Conservation (phyloP, 1,140 invertebrate species). For the Cataglyphis hispanica region DNA sequence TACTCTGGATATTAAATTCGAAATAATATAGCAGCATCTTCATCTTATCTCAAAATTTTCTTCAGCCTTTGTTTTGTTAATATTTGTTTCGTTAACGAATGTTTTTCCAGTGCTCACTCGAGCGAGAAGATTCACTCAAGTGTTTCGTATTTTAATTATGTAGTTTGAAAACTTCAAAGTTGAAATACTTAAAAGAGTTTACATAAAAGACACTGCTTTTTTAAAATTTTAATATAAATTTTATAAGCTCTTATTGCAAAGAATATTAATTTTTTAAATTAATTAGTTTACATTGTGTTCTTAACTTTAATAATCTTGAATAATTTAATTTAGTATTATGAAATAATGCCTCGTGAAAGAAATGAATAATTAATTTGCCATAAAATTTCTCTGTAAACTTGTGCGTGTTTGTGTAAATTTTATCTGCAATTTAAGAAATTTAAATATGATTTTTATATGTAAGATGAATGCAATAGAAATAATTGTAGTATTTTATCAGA, state of each 20-base stretch:
- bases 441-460: background rate
- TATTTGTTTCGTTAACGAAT: background rate
- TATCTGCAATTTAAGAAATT: background rate
- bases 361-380: background rate
- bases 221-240: background rate
- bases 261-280: background rate
- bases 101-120: background rate
- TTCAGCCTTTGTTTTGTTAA: background rate
- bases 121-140: background rate
- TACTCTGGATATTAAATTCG: conserved; percentile 64
- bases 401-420: background rate
- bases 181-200: background rate
- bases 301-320: background rate
- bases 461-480: background rate
- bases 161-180: background rate
- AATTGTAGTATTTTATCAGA: background rate
- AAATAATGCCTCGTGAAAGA: background rate
- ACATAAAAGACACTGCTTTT: too few relatives aligned
- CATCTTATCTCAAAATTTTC: conserved; percentile 53
- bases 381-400: background rate
- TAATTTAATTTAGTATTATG: background rate
- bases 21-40: conserved; percentile 44
- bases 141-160: conserved; percentile 3
- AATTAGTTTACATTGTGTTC: background rate
- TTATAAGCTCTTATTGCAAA: background rate